A percentile compares a stretch with the other conserved stretches of the same genome.
Evolutionary conservation across 2,113 vertebrate species (phyloP).

Genomic region (Podiceps cristatus): DNA sequence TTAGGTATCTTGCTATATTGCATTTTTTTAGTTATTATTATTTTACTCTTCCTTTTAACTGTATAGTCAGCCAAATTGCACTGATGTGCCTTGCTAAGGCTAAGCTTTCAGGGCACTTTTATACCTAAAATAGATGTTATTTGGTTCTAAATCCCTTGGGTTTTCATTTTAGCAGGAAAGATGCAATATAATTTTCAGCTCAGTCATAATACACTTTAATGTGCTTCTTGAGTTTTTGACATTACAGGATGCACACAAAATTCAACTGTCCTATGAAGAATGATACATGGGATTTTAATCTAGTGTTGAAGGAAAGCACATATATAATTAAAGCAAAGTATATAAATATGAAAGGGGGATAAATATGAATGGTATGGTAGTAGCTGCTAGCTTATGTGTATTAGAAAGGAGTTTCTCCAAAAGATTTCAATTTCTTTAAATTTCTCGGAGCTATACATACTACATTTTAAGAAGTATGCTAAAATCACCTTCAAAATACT

Average conservation of each 20-base stretch:
- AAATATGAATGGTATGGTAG: background rate
- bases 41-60: background rate
- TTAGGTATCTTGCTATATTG: background rate
- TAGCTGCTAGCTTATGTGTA: background rate
- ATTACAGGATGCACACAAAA: background rate
- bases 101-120: background rate
- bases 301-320: background rate
- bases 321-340: background rate
- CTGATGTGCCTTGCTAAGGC: background rate
- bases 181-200: background rate
- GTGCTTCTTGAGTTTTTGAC: background rate
- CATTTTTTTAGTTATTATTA: background rate
- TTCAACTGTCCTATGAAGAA: background rate
- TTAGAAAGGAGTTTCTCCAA: background rate
- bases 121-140: background rate
- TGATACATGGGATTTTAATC: background rate
- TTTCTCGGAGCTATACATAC: background rate
- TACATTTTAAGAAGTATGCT: background rate
- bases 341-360: background rate
- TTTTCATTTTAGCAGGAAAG: background rate
- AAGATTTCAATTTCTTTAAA: background rate
- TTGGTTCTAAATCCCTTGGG: background rate
- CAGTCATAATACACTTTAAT: background rate
- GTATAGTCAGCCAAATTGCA: background rate
- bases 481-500: background rate